Conservation (phyloP, 2,113 vertebrate species). For the Meriones unguiculatus region DNA sequence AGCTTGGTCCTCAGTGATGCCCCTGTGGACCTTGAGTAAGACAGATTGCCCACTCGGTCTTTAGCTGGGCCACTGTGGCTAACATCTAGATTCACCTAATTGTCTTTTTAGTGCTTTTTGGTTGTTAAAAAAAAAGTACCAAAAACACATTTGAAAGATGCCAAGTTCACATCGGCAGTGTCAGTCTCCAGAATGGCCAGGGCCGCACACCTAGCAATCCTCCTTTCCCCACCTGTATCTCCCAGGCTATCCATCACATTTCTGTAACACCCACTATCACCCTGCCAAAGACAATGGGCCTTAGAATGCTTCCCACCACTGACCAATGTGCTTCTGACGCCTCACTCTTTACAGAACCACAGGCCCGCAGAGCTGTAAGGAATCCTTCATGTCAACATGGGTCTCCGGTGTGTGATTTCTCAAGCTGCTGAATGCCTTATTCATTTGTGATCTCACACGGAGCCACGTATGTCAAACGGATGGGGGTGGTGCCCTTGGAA, state of each 20-base stretch:
- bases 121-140: not conserved
- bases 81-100: not conserved
- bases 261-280: not conserved
- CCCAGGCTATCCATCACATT: not conserved
- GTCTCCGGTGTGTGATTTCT: not conserved
- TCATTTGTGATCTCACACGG: not conserved
- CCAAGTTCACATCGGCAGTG: fast-evolving
- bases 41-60: not conserved
- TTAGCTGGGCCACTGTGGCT: not conserved
- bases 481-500: not conserved
- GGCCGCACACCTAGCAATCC: not conserved
- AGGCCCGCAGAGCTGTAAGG: not conserved
- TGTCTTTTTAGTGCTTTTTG: not conserved
- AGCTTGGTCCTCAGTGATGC: fast-evolving
- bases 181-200: not conserved
- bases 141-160: not conserved
- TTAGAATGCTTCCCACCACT: not conserved
- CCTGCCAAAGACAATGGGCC: not conserved
- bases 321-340: not conserved
- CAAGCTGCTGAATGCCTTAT: not conserved
- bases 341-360: not conserved
- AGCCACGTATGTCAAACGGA: not conserved
- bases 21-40: fast-evolving
- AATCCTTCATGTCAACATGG: not conserved
- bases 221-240: not conserved